Percentiles rank a stretch among this genome's conserved stretches.
Conservation (phyloP, 2,888 invertebrate species). For the Penaeus monodon region DNA sequence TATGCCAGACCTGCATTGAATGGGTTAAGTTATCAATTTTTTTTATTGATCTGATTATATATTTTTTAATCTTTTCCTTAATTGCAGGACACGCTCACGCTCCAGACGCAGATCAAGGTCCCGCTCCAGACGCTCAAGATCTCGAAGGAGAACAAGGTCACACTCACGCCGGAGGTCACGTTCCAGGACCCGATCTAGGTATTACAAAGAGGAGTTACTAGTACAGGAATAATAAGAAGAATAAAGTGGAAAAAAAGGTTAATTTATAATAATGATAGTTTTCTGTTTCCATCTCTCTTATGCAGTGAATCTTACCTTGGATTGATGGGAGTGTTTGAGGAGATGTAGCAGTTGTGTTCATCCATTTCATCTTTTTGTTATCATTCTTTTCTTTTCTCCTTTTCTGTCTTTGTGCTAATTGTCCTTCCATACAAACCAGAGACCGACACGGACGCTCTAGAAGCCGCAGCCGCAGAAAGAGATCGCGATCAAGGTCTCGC, state of each 20-base stretch:
- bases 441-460: constrained; percentile 46
- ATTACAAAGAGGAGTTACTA: background rate
- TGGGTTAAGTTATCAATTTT: too few relatives aligned
- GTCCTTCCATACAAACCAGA: constrained; percentile 1
- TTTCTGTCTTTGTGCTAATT: background rate
- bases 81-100: constrained; percentile 40
- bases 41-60: background rate
- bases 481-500: constrained; percentile 46
- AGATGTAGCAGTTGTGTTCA: too few relatives aligned
- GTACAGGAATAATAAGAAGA: background rate
- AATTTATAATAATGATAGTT: too few relatives aligned
- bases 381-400: background rate
- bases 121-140: constrained; percentile 56
- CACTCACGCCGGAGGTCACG: constrained; percentile 55
- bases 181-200: constrained; percentile 54
- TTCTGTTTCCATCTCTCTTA: too few relatives aligned
- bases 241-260: background rate
- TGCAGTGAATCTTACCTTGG: too few relatives aligned
- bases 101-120: constrained; percentile 53
- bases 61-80: background rate
- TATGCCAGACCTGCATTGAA: too few relatives aligned
- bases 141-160: constrained; percentile 58
- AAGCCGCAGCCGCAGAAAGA: constrained; percentile 47
- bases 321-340: too few relatives aligned
- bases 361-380: background rate